Conservation (phyloP, 2,888 invertebrate genomes). For the Oithona nana region DNA sequence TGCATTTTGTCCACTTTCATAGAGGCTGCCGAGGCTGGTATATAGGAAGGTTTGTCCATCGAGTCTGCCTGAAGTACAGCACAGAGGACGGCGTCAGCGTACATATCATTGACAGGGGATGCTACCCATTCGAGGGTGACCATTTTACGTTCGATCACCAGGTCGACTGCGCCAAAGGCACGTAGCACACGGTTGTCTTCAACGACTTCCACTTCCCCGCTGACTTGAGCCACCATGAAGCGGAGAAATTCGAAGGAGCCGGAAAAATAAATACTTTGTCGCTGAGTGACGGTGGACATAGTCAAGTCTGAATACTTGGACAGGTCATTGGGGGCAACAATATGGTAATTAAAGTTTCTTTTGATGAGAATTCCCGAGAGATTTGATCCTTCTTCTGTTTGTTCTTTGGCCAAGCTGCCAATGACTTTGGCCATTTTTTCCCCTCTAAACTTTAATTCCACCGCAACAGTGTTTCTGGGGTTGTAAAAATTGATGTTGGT, state of each 20-base stretch:
- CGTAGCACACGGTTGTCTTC: slow-evolving; percentile 47
- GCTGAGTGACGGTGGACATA: slow-evolving; percentile 73
- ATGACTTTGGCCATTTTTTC: slow-evolving; percentile 96
- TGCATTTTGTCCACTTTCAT: slow-evolving; percentile 67
- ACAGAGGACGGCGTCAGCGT: slow-evolving; percentile 80
- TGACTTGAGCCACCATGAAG: slow-evolving; percentile 55
- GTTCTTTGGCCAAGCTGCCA: slow-evolving; percentile 68
- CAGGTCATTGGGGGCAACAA: slow-evolving; percentile 73
- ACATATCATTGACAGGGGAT: slow-evolving; percentile 91
- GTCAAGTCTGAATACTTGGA: slow-evolving; percentile 89
- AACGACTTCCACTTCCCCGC: slow-evolving; percentile 47
- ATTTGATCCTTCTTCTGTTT: slow-evolving; percentile 51
- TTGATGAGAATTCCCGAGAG: slow-evolving; percentile 87
- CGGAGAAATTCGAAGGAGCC: slow-evolving; percentile 40
- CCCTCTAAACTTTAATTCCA: slow-evolving; percentile 81
- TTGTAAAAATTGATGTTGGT: slow-evolving; percentile 67
- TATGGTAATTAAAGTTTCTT: slow-evolving; percentile 92
- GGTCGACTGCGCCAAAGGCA: slow-evolving; percentile 63
- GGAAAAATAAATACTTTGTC: slow-evolving; percentile 50
- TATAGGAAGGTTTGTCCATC: slow-evolving; percentile 17
- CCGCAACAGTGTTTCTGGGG: slow-evolving; percentile 82
- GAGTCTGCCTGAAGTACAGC: slow-evolving; percentile 50
- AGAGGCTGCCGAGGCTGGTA: slow-evolving; percentile 20
- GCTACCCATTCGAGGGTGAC: slow-evolving; percentile 54
- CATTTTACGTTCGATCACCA: slow-evolving; percentile 35